These are phyloP conservation scores for Calcarius lapponicus DNA, from an alignment of 2,797 vertebrate species.

Conservation along the genomic window DNA sequence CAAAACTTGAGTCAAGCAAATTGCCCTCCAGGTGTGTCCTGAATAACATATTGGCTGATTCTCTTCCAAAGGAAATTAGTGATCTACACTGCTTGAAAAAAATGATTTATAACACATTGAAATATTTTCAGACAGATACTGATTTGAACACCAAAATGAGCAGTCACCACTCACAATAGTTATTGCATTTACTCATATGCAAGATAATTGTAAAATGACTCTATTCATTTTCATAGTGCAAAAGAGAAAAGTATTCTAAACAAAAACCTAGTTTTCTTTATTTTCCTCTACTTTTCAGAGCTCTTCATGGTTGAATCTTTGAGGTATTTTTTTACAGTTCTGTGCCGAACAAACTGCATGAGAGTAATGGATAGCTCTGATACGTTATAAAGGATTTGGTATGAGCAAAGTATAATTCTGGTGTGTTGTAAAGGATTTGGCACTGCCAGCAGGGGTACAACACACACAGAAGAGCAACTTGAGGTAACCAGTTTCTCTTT, in stretches of 20 bases:
- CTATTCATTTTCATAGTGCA: neutral
- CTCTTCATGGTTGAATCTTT: neutral
- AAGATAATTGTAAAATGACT: neutral
- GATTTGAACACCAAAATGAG: neutral
- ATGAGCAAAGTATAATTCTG: neutral
- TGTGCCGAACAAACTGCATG: neutral
- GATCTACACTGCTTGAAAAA: neutral
- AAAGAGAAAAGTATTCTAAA: neutral
- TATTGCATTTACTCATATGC: neutral
- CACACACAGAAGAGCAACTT: neutral
- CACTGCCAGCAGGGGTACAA: neutral
- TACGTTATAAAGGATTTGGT: neutral
- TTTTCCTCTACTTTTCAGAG: neutral
- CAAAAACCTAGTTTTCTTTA: neutral
- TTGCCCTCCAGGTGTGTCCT: constrained; percentile 44
- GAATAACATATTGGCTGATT: constrained; percentile 18
- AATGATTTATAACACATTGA: neutral
- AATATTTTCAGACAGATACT: constrained; percentile 8
- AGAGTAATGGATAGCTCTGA: neutral
- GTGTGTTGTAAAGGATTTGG: neutral
- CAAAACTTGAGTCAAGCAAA: constrained; percentile 44
- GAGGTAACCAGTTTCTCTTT: neutral
- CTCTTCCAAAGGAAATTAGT: constrained; percentile 23
- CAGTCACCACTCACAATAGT: neutral
- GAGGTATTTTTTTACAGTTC: neutral